Conservation (phyloP, 2,888 invertebrate genomes). For the Dicycla oo region DNA sequence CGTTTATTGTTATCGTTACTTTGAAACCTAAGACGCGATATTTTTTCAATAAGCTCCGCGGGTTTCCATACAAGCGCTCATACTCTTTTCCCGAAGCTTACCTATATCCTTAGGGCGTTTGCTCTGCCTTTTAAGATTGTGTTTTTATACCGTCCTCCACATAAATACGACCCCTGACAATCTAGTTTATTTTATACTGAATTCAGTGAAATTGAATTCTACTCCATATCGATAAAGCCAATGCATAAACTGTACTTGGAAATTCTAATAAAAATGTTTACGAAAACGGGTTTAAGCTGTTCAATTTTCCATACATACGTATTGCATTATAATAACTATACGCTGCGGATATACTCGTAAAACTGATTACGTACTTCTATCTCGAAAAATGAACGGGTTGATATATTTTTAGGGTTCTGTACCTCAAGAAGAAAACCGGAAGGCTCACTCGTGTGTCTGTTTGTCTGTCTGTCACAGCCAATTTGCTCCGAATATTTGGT, state of each 20-base stretch:
- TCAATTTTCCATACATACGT: constrained; percentile 36
- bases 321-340: constrained; percentile 25
- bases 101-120: constrained; percentile 74
- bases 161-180: constrained; percentile 77
- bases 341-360: background rate
- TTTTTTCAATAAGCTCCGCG: constrained; percentile 66
- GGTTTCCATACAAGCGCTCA: constrained; percentile 62
- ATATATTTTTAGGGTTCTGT: no score
- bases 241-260: constrained; percentile 73
- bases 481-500: no score
- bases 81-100: constrained; percentile 66
- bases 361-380: background rate
- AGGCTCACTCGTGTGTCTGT: no score
- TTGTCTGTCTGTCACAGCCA: no score
- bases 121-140: constrained; percentile 73
- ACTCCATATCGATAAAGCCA: constrained; percentile 71
- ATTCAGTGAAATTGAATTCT: constrained; percentile 77
- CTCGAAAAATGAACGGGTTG: background rate
- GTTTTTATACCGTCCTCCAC: constrained; percentile 74
- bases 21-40: constrained; percentile 59
- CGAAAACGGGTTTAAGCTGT: constrained; percentile 64
- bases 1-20: constrained; percentile 57
- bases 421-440: no score
- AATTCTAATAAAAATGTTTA: constrained; percentile 74
- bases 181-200: constrained; percentile 78